Conservation (phyloP, 2,888 invertebrate species). For the Eremobia ochroleuca region DNA sequence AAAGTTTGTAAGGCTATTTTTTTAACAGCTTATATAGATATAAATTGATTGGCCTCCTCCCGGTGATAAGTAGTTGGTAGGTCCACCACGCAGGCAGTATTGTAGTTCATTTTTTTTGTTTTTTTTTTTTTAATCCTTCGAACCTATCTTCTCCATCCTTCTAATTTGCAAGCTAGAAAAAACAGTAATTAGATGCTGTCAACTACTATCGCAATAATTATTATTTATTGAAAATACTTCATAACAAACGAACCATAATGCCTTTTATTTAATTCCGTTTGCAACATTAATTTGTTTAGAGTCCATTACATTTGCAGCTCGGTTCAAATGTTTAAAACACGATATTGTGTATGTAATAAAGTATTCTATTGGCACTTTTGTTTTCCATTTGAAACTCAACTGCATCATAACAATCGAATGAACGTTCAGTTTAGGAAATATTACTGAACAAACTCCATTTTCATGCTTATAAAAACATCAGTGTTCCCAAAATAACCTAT, state of each 20-base stretch:
- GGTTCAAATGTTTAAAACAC: neutral
- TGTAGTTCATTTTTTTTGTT: neutral
- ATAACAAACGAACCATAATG: neutral
- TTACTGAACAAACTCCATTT: constrained; percentile 2
- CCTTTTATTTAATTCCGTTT: neutral
- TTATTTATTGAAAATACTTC: neutral
- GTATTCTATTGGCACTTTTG: constrained; percentile 5
- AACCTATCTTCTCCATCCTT: neutral
- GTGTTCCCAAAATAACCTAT: neutral
- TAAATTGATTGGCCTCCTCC: too few relatives aligned
- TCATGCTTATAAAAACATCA: neutral
- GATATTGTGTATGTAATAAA: neutral
- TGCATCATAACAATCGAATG: neutral
- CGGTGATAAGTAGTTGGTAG: too few relatives aligned
- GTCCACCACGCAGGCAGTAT: too few relatives aligned
- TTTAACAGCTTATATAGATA: too few relatives aligned
- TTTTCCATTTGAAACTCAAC: constrained; percentile 14
- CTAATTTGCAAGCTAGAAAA: neutral
- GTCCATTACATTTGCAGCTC: neutral
- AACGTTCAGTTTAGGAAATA: constrained; percentile 3
- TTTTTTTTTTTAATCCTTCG: neutral
- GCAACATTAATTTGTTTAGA: neutral
- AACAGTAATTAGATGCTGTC: neutral
- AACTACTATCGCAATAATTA: neutral
- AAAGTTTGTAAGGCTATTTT: too few relatives aligned